Evolutionary conservation across 2,888 invertebrate genomes (phyloP).

Genomic region (Hesperia comma): DNA sequence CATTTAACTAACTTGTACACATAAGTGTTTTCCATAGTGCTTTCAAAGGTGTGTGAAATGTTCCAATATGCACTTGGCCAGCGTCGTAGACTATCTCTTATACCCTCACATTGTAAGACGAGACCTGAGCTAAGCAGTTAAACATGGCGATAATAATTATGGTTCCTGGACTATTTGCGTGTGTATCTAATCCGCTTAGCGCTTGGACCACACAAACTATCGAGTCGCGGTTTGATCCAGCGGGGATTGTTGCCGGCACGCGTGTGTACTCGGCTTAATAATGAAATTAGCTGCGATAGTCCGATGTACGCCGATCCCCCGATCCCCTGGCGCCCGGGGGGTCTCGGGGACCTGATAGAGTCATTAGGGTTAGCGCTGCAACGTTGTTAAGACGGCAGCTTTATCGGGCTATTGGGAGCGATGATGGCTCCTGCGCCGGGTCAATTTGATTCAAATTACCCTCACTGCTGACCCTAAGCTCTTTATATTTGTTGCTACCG

Average conservation of each 20-base stretch:
- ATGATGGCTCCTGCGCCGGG: not conserved
- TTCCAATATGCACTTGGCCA: too few relatives aligned
- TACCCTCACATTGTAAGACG: too few relatives aligned
- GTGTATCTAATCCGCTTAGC: not conserved
- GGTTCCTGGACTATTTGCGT: too few relatives aligned
- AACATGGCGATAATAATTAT: too few relatives aligned
- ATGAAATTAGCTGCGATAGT: constrained; percentile 60
- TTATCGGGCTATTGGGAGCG: constrained; percentile 1
- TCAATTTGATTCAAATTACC: not conserved
- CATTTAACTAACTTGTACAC: too few relatives aligned
- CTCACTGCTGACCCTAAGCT: too few relatives aligned
- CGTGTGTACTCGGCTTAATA: constrained; percentile 59
- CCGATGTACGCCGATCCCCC: constrained; percentile 7
- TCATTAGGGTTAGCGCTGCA: constrained; percentile 23
- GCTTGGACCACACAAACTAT: constrained; percentile 23
- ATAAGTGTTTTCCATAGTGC: too few relatives aligned
- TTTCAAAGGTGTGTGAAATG: too few relatives aligned
- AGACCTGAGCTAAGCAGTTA: too few relatives aligned
- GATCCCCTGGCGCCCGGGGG: constrained; percentile 9
- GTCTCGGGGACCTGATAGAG: constrained; percentile 16
- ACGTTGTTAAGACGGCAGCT: not conserved
- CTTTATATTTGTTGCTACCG: too few relatives aligned
- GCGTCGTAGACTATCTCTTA: too few relatives aligned
- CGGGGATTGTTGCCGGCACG: constrained; percentile 59
- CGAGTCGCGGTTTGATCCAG: constrained; percentile 52